Percentiles rank a stretch among this genome's conserved stretches.
Evolutionary conservation across 2,797 vertebrate genomes (phyloP).

Genomic region (Sebastes baramenuke): DNA sequence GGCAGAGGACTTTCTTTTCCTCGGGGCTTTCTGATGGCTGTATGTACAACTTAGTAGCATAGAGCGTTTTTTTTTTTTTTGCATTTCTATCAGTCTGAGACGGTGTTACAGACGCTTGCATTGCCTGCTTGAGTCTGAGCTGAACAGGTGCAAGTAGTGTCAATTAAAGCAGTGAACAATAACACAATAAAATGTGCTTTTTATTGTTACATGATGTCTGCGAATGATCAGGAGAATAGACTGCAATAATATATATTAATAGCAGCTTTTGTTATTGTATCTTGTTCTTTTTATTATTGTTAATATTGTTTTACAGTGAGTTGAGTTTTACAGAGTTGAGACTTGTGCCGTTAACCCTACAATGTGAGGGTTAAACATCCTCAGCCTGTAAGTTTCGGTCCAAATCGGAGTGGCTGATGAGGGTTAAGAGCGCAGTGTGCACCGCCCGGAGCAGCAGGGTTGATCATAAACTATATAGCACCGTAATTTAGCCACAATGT

Average conservation of each 20-base stretch:
- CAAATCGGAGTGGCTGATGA: slow-evolving; percentile 24
- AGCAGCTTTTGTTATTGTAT: background rate
- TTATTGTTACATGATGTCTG: background rate
- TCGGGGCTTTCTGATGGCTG: slow-evolving; percentile 59
- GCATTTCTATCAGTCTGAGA: slow-evolving; percentile 24
- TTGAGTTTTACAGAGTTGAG: background rate
- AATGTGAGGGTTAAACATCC: background rate
- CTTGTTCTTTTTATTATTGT: background rate
- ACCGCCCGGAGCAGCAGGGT: slow-evolving; percentile 41
- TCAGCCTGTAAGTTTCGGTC: slow-evolving; percentile 6
- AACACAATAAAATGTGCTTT: background rate
- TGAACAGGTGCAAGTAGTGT: background rate
- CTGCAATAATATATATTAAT: background rate
- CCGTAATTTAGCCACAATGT: slow-evolving; percentile 67
- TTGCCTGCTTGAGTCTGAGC: background rate
- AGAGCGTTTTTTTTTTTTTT: background rate
- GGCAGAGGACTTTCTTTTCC: slow-evolving; percentile 59
- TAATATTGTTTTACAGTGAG: background rate
- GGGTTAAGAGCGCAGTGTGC: slow-evolving; percentile 40
- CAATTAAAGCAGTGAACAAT: background rate
- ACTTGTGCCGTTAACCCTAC: slow-evolving; percentile 4
- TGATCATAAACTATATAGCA: slow-evolving; percentile 64
- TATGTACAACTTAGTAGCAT: slow-evolving; percentile 50
- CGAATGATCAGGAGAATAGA: background rate
- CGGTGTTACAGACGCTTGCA: slow-evolving; percentile 18